phyloP scores from a whole-genome alignment of 2,888 invertebrate species.

The Melieria crassipennis region DNA sequence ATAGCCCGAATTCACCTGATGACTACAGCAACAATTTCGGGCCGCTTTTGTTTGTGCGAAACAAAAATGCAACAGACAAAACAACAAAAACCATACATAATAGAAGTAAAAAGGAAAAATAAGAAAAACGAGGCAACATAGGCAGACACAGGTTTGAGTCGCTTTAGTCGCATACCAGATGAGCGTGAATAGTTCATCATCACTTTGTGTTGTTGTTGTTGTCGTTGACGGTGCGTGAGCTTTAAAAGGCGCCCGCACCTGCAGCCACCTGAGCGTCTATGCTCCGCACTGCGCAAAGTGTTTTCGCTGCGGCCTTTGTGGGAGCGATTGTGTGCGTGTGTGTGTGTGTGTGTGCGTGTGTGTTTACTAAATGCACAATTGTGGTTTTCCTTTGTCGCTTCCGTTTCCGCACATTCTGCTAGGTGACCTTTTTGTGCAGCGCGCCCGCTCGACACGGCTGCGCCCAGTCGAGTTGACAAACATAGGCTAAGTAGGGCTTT shows the following conservation, averaged over 20 bases:
- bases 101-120: no score
- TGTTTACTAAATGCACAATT: constrained; percentile 52
- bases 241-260: background rate
- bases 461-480: constrained; percentile 38
- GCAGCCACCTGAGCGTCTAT: no score
- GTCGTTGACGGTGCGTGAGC: background rate
- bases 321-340: no score
- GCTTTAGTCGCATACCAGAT: background rate
- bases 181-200: background rate
- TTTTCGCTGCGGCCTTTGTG: no score
- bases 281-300: no score
- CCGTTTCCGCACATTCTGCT: constrained; percentile 50
- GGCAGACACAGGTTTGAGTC: background rate
- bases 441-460: background rate
- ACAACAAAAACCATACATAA: background rate
- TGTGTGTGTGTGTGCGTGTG: constrained; percentile 27
- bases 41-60: constrained; percentile 33
- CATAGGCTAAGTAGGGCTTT: constrained; percentile 40
- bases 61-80: background rate
- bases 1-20: constrained; percentile 46
- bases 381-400: constrained; percentile 61
- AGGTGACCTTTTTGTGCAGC: constrained; percentile 29
- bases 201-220: constrained; percentile 31
- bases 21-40: constrained; percentile 38
- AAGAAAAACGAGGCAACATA: background rate